Conservation (phyloP, 2,888 invertebrate genomes). For the Aphidoletes aphidimyza region DNA sequence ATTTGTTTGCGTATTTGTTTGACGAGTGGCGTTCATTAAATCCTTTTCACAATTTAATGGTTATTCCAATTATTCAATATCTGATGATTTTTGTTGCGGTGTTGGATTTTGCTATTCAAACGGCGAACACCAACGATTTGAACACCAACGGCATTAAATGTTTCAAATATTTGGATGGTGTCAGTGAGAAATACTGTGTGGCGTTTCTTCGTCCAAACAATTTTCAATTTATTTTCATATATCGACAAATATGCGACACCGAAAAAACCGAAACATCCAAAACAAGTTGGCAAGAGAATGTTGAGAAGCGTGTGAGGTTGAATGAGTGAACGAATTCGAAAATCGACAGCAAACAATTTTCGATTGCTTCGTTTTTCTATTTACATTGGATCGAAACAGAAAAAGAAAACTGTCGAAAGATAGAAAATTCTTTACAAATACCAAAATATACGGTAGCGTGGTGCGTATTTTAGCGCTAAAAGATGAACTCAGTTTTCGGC, state of each 20-base stretch:
- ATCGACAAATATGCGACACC: neutral
- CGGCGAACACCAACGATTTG: neutral
- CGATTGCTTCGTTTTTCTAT: slow-evolving; percentile 21
- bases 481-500: neutral
- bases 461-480: neutral
- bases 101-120: no score
- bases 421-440: slow-evolving; percentile 27
- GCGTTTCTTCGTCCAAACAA: neutral
- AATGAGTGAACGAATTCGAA: neutral
- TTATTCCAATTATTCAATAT: slow-evolving; percentile 41
- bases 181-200: neutral
- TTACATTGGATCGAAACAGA: slow-evolving; percentile 48
- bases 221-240: slow-evolving; percentile 13
- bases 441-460: neutral
- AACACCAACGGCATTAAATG: neutral
- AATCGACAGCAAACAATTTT: slow-evolving; percentile 24
- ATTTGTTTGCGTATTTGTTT: slow-evolving; percentile 13
- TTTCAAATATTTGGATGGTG: neutral
- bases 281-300: neutral
- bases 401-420: neutral
- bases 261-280: neutral
- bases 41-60: neutral
- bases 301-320: neutral
- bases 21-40: no score
- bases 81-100: slow-evolving; percentile 8